A percentile compares a stretch with the other conserved stretches of the same genome.
Conservation (phyloP, 2,113 vertebrate genomes). For the Corynorhinus townsendii region DNA sequence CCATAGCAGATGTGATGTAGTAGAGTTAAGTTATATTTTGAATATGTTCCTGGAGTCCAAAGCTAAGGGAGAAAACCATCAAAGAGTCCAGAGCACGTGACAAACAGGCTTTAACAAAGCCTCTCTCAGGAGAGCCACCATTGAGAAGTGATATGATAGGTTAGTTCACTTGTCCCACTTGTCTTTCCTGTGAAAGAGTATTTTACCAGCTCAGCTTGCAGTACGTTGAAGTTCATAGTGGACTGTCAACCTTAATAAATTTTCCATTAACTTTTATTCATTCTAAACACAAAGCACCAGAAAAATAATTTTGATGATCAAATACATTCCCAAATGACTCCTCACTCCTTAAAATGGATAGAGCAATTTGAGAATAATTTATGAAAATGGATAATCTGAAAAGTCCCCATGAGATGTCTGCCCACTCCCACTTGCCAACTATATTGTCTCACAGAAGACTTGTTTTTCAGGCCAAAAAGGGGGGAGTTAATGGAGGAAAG, state of each 20-base stretch:
- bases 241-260: conserved; percentile 72
- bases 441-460: conserved; percentile 38
- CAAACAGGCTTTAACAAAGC: conserved; percentile 64
- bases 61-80: conserved; percentile 64
- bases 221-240: conserved; percentile 34
- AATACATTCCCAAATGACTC: conserved; percentile 70
- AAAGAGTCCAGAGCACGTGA: conserved; percentile 50
- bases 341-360: conserved; percentile 68
- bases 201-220: conserved; percentile 63
- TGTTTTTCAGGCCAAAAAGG: conserved; percentile 11
- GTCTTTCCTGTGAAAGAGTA: conserved; percentile 47
- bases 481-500: background rate
- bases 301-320: conserved; percentile 59
- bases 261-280: conserved; percentile 67
- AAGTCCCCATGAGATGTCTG: conserved; percentile 58
- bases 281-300: conserved; percentile 60
- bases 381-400: conserved; percentile 73
- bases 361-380: conserved; percentile 75
- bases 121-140: conserved; percentile 35
- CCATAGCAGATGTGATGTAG: conserved; percentile 67
- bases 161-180: conserved; percentile 54
- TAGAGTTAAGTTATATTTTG: conserved; percentile 62
- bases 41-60: conserved; percentile 49
- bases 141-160: conserved; percentile 48
- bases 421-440: conserved; percentile 55